phyloP scores from a whole-genome alignment of 2,797 vertebrate genomes.

The Gephyroberyx darwinii region DNA sequence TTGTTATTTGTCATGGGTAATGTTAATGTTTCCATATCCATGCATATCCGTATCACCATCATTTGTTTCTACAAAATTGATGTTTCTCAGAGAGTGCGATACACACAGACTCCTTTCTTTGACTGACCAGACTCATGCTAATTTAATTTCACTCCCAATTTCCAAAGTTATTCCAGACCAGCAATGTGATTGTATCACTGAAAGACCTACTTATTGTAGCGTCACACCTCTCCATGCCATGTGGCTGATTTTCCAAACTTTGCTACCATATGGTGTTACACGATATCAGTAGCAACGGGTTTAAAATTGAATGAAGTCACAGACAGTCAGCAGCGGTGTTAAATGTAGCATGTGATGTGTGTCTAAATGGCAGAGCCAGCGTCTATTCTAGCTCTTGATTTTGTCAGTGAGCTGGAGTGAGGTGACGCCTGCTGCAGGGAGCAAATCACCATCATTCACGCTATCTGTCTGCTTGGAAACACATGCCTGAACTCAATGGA shows the following conservation, averaged over 20 bases:
- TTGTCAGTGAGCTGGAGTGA: constrained; percentile 40
- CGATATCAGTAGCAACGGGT: constrained; percentile 53
- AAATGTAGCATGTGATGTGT: constrained; percentile 59
- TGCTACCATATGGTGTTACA: constrained; percentile 18
- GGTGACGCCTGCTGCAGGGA: constrained; percentile 35
- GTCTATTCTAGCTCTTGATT: constrained; percentile 3
- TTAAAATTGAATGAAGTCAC: constrained; percentile 62
- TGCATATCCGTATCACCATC: not conserved
- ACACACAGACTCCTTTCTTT: not conserved
- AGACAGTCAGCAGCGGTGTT: constrained; percentile 33
- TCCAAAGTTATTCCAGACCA: constrained; percentile 39
- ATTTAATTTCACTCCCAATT: constrained; percentile 50
- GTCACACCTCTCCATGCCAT: not conserved
- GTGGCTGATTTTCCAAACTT: not conserved
- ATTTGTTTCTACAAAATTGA: not conserved
- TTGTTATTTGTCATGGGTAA: not conserved
- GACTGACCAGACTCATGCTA: constrained; percentile 2
- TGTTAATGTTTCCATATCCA: not conserved
- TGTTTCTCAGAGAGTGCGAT: not conserved
- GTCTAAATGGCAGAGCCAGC: constrained; percentile 17
- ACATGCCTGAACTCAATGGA: constrained; percentile 5
- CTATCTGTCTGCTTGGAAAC: constrained; percentile 46
- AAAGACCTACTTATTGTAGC: not conserved
- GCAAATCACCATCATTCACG: constrained; percentile 40
- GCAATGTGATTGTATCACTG: constrained; percentile 29